phyloP scores from a whole-genome alignment of 2,113 vertebrate species.

The Forbesichthys papilliferus region DNA sequence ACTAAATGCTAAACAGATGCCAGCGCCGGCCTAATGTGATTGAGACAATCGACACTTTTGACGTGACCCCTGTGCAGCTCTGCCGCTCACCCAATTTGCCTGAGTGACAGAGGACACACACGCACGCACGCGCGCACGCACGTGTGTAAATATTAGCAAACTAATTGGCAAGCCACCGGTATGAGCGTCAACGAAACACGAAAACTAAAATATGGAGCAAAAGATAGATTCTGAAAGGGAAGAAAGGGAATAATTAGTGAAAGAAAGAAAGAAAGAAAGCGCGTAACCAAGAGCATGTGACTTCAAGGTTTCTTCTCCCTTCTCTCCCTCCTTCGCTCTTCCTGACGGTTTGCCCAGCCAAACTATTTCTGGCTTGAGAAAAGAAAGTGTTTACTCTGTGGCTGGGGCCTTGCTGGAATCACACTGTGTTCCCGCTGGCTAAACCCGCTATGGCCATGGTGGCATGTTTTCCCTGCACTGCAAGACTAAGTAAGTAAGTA shows the following conservation, averaged over 20 bases:
- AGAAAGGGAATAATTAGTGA: background rate
- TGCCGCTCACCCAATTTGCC: slow-evolving; percentile 85
- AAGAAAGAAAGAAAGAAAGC: background rate
- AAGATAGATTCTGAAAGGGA: background rate
- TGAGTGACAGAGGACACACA: slow-evolving; percentile 61
- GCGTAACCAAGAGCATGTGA: background rate
- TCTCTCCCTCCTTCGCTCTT: slow-evolving; percentile 39
- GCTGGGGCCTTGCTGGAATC: slow-evolving; percentile 72
- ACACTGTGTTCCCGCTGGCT: slow-evolving; percentile 77
- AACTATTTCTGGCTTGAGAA: slow-evolving; percentile 83
- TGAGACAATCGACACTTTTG: slow-evolving; percentile 84
- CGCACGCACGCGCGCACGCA: background rate
- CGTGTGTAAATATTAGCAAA: slow-evolving; percentile 16
- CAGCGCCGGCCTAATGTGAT: slow-evolving; percentile 88
- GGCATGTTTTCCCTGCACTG: slow-evolving; percentile 78
- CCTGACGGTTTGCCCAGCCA: slow-evolving; percentile 60
- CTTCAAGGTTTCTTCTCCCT: slow-evolving; percentile 38
- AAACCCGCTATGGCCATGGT: slow-evolving; percentile 76
- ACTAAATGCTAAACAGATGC: slow-evolving; percentile 98
- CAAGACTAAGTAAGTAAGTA: slow-evolving; percentile 68
- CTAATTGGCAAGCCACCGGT: slow-evolving; percentile 77
- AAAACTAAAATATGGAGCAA: slow-evolving; percentile 26
- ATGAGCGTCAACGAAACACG: slow-evolving; percentile 84
- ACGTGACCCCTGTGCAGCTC: slow-evolving; percentile 73
- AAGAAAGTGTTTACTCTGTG: slow-evolving; percentile 81